Conservation (phyloP, 1,140 invertebrate species). For the Lepidotrigona ventralis region DNA sequence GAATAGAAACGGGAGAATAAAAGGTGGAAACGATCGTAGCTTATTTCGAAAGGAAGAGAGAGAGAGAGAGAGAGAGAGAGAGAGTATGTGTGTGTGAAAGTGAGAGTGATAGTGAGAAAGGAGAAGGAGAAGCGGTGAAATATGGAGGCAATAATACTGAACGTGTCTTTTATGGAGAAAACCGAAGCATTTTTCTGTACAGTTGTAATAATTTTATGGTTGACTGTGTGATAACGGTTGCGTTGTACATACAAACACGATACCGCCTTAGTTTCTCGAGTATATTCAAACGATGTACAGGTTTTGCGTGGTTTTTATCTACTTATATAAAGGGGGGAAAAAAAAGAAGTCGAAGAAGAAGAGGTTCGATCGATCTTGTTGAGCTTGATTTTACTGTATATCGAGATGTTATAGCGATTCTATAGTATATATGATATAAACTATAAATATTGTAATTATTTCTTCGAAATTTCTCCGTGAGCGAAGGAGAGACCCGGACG, state of each 20-base stretch:
- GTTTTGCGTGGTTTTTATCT: slow-evolving; percentile 18
- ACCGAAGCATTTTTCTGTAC: slow-evolving; percentile 24
- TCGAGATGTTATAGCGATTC: slow-evolving; percentile 12
- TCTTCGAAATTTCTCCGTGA: neutral
- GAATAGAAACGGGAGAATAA: no score
- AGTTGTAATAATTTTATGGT: slow-evolving; percentile 25
- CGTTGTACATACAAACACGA: slow-evolving; percentile 20
- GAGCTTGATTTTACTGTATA: slow-evolving; percentile 16
- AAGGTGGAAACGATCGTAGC: neutral
- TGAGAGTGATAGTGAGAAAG: neutral
- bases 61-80: neutral
- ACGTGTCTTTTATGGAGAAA: slow-evolving; percentile 1
- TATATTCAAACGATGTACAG: neutral
- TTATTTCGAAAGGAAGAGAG: neutral
- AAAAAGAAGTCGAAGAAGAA: no score
- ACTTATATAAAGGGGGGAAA: neutral
- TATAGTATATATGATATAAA: slow-evolving; percentile 14
- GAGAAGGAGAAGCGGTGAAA: neutral
- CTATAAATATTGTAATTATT: slow-evolving; percentile 18
- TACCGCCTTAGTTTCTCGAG: neutral
- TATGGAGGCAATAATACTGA: neutral
- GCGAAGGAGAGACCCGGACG: neutral
- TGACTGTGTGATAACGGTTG: neutral
- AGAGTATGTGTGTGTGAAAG: no score
- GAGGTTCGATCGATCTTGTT: neutral